These are phyloP conservation scores for Lonchura striata DNA, from an alignment of 2,113 vertebrate genomes.

Conservation along the genomic window DNA sequence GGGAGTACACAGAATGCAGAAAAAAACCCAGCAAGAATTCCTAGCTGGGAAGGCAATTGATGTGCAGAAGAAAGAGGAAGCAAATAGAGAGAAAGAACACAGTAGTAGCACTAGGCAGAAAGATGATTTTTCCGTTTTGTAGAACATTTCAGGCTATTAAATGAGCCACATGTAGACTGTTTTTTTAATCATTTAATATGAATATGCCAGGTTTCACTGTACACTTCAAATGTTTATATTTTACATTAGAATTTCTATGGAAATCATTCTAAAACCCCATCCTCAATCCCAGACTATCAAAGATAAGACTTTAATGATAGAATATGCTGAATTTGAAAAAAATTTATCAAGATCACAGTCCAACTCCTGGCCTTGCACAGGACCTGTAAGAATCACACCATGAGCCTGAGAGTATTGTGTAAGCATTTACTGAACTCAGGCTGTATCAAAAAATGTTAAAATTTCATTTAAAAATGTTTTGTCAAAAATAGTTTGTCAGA, in stretches of 20 bases:
- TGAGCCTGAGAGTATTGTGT: background rate
- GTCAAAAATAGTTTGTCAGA: background rate
- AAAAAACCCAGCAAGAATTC: background rate
- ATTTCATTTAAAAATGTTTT: background rate
- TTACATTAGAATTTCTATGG: background rate
- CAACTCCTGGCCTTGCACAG: background rate
- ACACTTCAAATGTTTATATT: background rate
- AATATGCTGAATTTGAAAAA: background rate
- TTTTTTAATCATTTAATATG: slow-evolving; percentile 1
- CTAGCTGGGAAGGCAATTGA: background rate
- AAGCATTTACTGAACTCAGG: background rate
- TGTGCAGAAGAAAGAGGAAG: background rate
- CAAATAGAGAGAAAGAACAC: background rate
- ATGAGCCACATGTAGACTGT: background rate
- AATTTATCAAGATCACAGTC: background rate
- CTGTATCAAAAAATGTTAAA: background rate
- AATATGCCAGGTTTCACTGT: background rate
- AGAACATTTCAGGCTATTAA: background rate
- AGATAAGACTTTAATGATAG: background rate
- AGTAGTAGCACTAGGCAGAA: background rate
- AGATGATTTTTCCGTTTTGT: background rate
- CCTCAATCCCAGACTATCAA: background rate
- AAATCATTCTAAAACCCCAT: background rate
- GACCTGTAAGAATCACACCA: background rate
- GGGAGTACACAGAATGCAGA: background rate